Evolutionary conservation across 2,888 invertebrate genomes (phyloP).

Genomic region (Perdita meconis): DNA sequence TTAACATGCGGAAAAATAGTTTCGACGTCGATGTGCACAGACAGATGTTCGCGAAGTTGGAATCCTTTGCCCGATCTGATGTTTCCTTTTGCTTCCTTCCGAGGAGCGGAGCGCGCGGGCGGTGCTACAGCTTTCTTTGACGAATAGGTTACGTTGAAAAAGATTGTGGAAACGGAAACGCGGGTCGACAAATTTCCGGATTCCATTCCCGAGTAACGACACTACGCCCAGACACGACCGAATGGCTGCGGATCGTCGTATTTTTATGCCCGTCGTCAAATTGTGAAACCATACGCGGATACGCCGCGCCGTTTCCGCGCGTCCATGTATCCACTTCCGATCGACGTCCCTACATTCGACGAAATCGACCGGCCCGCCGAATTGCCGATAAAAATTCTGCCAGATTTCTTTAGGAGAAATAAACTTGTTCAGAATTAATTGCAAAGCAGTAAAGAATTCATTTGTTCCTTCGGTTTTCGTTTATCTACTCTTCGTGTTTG

Average conservation of each 20-base stretch:
- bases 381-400: no score
- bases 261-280: slow-evolving; percentile 6
- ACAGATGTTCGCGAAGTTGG: background rate
- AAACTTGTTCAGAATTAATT: no score
- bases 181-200: slow-evolving; percentile 39
- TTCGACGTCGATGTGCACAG: slow-evolving; percentile 14
- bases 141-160: slow-evolving; percentile 7
- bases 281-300: slow-evolving; percentile 14
- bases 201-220: slow-evolving; percentile 13
- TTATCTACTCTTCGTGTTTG: no score
- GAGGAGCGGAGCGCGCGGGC: background rate
- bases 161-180: slow-evolving; percentile 18
- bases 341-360: background rate
- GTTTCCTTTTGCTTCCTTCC: background rate
- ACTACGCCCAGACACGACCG: background rate
- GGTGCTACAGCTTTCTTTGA: slow-evolving; percentile 7
- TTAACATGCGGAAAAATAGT: slow-evolving; percentile 27
- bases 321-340: slow-evolving; percentile 5
- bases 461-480: no score
- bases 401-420: no score
- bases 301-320: slow-evolving; percentile 10
- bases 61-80: slow-evolving; percentile 4
- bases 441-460: no score
- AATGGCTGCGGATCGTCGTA: background rate
- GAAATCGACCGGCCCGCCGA: background rate